A percentile compares a stretch with the other conserved stretches of the same genome.
phyloP scores from a whole-genome alignment of 2,113 vertebrate species.

The Tricholaema leucomelas region DNA sequence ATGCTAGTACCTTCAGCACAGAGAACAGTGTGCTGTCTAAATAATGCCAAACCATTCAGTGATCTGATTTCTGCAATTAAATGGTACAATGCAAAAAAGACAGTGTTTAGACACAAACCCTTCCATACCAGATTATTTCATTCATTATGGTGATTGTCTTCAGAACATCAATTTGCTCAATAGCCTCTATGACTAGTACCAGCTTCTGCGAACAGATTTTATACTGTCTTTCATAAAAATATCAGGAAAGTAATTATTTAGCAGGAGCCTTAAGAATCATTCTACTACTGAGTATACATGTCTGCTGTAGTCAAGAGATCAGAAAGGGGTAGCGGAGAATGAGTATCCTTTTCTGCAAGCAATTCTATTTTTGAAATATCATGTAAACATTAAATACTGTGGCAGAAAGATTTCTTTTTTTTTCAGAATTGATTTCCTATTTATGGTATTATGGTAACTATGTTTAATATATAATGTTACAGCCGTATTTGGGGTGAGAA shows the following conservation, averaged over 20 bases:
- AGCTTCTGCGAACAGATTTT: background rate
- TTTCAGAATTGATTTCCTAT: background rate
- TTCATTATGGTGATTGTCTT: background rate
- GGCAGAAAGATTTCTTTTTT: background rate
- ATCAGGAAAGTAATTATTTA: background rate
- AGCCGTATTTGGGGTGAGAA: background rate
- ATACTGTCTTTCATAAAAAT: background rate
- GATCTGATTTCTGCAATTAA: background rate
- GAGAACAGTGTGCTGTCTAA: background rate
- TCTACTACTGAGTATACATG: background rate
- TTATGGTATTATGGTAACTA: background rate
- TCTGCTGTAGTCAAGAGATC: background rate
- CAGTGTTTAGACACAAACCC: background rate
- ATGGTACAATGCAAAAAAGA: background rate
- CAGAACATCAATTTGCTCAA: background rate
- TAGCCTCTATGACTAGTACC: background rate
- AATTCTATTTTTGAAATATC: background rate
- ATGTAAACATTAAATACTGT: background rate
- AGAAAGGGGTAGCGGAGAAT: background rate
- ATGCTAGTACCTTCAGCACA: background rate
- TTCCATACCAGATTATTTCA: background rate
- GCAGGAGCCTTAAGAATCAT: background rate
- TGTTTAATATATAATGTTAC: background rate
- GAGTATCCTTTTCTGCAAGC: background rate
- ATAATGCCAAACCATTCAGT: background rate